Evolutionary conservation across 2,797 vertebrate genomes (phyloP), one percentile per base, ranked within the genome.

Genomic region (Ceyx erithaca): DNA sequence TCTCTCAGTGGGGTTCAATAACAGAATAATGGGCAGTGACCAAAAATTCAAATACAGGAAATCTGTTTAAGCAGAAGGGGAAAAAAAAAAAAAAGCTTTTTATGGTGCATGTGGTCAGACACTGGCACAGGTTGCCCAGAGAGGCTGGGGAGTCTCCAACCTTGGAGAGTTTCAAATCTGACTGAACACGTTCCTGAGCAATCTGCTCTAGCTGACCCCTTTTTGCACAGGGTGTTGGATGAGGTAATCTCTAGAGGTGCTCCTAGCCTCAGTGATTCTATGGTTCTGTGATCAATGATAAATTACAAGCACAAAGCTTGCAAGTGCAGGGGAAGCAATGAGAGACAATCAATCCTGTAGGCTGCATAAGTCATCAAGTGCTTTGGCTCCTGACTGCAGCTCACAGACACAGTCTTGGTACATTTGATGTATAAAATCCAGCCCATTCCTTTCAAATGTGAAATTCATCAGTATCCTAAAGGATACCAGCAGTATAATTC

Each of bases 341-440:
- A 89, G 17, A 93, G 40, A 3, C 14, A 13, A 51, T 80, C 48
- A 63, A 17, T 57, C 35, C 31, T 48, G 11, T 45, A n/a, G 28
- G 35, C 46, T 61, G 19, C 37, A 3, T 20, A 72, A 76, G n/a
- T 88, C 28, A 54, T 63, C 30, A 83, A 51, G 61, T 81, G 68
- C 82, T 96, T 93, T 95, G 77, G 84, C 43, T 89, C 45, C 37
- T 69, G 70, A 78, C 55, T 45, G 52, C 57, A 92, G 64, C 63
- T 85, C 76, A 52, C 61, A 59, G 68, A 26, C 46, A 18, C 22
- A 31, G 72, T 43, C 72, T 94, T 89, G 73, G 79, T 62, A 87
- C 78, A 59, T 91, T 94, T 96, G 78, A 75, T 82, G 51, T 70
- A 63, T 58, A 64, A 96, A 94, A 94, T 40, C 9, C 28, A 86